Evolutionary conservation across 2,113 vertebrate genomes (phyloP).

Genomic region (Halichoeres trimaculatus): DNA sequence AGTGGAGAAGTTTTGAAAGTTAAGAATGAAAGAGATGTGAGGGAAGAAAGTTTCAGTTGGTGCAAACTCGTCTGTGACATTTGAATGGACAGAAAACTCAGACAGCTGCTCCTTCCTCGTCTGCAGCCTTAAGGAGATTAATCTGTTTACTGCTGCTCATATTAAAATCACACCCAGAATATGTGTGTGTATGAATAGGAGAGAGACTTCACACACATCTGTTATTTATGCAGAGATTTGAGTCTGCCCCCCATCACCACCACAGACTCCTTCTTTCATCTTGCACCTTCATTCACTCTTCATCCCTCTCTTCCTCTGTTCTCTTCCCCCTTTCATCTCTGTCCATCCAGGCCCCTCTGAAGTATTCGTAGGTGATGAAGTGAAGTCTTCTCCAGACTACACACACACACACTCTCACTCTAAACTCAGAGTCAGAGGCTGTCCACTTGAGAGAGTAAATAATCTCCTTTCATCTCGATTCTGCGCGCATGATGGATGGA

Average conservation of each 20-base stretch:
- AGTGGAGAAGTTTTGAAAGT: no score
- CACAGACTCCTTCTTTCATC: constrained; percentile 14
- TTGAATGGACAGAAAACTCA: no score
- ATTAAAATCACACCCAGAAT: constrained; percentile 18
- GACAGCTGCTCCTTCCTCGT: neutral
- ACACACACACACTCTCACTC: neutral
- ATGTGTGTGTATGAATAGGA: neutral
- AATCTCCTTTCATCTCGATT: constrained; percentile 27
- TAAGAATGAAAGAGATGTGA: neutral
- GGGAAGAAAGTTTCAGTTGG: neutral
- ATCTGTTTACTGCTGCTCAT: constrained; percentile 15
- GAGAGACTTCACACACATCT: neutral
- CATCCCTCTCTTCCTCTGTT: constrained; percentile 28
- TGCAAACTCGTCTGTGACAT: neutral
- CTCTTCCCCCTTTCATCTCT: constrained; percentile 32
- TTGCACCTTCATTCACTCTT: constrained; percentile 17
- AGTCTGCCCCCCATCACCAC: neutral
- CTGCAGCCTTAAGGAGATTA: constrained; percentile 5
- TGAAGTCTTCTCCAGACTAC: neutral
- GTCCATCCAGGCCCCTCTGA: neutral
- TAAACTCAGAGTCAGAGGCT: neutral
- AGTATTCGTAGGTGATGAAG: constrained; percentile 22
- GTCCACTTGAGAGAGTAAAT: constrained; percentile 14
- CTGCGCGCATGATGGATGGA: neutral
- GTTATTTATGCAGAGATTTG: constrained; percentile 25